Percentiles rank a stretch among this genome's conserved stretches.
phyloP scores from a whole-genome alignment of 2,113 vertebrate species.

The Scortum barcoo region DNA sequence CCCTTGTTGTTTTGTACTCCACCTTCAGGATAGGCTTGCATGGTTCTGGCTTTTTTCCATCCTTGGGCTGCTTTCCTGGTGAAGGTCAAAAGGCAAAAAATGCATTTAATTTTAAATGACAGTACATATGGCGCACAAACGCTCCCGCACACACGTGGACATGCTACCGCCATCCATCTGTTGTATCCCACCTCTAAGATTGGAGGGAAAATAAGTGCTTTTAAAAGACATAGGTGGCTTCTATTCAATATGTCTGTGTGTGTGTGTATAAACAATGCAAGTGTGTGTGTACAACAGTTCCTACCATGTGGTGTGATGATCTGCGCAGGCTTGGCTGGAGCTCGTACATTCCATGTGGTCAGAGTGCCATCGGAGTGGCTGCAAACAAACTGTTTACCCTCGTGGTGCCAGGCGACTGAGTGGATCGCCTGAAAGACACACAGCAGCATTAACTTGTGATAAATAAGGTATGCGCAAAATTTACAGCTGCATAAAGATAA shows the following conservation, averaged over 20 bases:
- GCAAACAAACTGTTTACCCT: constrained; percentile 98
- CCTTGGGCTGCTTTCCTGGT: constrained; percentile 96
- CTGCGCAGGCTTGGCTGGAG: constrained; percentile 91
- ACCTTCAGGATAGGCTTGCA: constrained; percentile 99
- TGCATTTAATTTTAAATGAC: not conserved
- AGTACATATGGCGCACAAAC: not conserved
- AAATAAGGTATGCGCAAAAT: not conserved
- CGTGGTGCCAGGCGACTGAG: constrained; percentile 98
- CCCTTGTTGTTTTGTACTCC: constrained; percentile 97
- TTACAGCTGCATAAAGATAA: constrained; percentile 1
- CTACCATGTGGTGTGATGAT: constrained; percentile 98
- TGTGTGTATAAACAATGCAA: constrained; percentile 5
- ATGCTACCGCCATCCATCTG: not conserved
- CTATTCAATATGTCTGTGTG: not conserved
- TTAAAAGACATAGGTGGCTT: constrained; percentile 25
- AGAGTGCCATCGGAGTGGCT: constrained; percentile 98
- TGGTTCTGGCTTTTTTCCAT: constrained; percentile 98
- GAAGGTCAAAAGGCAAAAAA: constrained; percentile 26
- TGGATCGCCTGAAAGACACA: constrained; percentile 91
- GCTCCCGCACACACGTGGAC: not conserved
- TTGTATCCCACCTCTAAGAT: not conserved
- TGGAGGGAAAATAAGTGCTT: not conserved
- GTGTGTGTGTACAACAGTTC: constrained; percentile 53
- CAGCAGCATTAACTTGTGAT: not conserved
- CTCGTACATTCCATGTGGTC: constrained; percentile 96